Percentiles rank a stretch among this genome's conserved stretches.
These are phyloP conservation scores for Tachysurus vachellii DNA, from an alignment of 2,113 vertebrate species.

Conservation along the genomic window DNA sequence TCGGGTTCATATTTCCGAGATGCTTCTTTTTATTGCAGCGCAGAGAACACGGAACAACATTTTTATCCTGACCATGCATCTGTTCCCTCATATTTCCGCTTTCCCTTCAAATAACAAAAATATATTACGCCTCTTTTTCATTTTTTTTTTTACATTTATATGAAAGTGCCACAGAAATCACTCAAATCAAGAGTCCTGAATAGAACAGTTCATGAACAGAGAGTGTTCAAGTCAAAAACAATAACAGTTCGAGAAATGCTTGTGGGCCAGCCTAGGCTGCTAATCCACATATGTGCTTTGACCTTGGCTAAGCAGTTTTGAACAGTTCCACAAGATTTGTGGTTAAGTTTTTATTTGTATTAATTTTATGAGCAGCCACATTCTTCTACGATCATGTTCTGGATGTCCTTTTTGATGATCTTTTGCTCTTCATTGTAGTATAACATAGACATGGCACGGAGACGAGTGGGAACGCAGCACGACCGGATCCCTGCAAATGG, in stretches of 20 bases:
- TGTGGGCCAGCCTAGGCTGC: constrained; percentile 36
- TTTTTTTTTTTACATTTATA: constrained; percentile 52
- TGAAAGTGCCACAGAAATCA: constrained; percentile 64
- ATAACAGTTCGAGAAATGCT: constrained; percentile 35
- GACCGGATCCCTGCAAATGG: constrained; percentile 91
- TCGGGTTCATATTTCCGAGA: constrained; percentile 70
- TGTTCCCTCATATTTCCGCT: constrained; percentile 59
- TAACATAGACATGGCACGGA: constrained; percentile 96
- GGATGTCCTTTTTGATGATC: constrained; percentile 97
- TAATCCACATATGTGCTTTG: constrained; percentile 35
- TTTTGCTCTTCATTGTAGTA: constrained; percentile 97
- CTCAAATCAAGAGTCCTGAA: constrained; percentile 51
- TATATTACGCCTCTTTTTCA: constrained; percentile 56
- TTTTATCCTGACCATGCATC: constrained; percentile 55
- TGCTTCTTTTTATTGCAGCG: constrained; percentile 79
- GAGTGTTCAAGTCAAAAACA: constrained; percentile 37
- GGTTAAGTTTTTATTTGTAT: not conserved
- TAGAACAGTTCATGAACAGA: constrained; percentile 49
- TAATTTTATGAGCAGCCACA: constrained; percentile 87
- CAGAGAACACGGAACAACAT: constrained; percentile 59
- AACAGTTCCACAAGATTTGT: constrained; percentile 7
- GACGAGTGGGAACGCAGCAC: constrained; percentile 91
- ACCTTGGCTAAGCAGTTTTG: constrained; percentile 25
- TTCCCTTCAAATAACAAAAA: constrained; percentile 64
- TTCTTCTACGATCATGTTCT: constrained; percentile 98